Conservation (phyloP, 2,113 vertebrate species). For the Rousettus leschenaultii region DNA sequence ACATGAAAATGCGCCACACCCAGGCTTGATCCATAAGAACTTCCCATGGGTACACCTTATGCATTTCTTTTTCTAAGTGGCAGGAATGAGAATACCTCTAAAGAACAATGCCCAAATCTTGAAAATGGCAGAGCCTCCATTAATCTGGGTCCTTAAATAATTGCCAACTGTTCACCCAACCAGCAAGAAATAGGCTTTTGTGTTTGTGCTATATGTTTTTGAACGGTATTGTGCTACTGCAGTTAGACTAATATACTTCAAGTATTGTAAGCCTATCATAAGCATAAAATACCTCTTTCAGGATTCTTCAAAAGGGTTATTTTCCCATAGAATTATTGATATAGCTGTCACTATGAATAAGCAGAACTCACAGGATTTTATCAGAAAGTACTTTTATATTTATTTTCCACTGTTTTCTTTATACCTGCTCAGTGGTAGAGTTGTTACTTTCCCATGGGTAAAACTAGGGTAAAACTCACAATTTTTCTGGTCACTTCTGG, state of each 20-base stretch:
- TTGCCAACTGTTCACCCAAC: not conserved
- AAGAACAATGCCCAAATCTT: not conserved
- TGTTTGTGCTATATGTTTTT: not conserved
- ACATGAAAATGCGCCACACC: not conserved
- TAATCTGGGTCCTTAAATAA: not conserved
- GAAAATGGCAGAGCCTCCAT: not conserved
- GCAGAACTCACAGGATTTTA: not conserved
- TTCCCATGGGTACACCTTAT: not conserved
- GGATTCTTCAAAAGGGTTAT: not conserved
- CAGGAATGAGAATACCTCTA: not conserved
- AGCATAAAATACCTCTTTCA: not conserved
- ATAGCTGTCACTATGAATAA: not conserved
- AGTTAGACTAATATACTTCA: constrained; percentile 2
- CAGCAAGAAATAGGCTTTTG: not conserved
- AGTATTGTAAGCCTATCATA: constrained; percentile 4
- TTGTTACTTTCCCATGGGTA: not conserved
- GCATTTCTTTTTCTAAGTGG: not conserved
- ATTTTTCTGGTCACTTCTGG: not conserved
- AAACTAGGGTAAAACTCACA: not conserved
- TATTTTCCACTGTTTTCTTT: not conserved
- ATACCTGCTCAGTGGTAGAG: not conserved
- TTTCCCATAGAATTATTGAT: not conserved
- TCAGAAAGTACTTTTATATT: not conserved
- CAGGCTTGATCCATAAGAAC: not conserved
- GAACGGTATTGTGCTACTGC: constrained; percentile 22